These are phyloP conservation scores for Cydia pomonella DNA, from an alignment of 1,140 invertebrate species.

Conservation along the genomic window DNA sequence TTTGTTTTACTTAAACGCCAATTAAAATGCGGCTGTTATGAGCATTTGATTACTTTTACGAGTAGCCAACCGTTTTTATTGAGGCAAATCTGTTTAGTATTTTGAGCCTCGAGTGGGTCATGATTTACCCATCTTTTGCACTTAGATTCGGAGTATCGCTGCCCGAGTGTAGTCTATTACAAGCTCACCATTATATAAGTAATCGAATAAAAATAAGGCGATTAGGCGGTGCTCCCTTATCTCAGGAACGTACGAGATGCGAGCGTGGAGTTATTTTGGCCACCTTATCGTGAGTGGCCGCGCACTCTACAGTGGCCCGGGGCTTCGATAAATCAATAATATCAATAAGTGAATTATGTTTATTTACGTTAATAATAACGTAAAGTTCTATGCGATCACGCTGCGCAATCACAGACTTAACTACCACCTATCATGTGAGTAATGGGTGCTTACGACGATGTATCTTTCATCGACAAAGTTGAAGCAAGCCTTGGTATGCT, in stretches of 20 bases:
- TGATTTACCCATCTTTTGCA: slow-evolving; percentile 17
- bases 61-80: slow-evolving; percentile 6
- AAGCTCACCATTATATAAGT: slow-evolving; percentile 24
- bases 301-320: slow-evolving; percentile 55
- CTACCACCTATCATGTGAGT: slow-evolving; percentile 11
- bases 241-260: slow-evolving; percentile 60
- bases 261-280: slow-evolving; percentile 70
- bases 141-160: slow-evolving; percentile 4
- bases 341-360: slow-evolving; percentile 64
- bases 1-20: slow-evolving; percentile 7
- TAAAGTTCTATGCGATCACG: slow-evolving; percentile 23
- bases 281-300: slow-evolving; percentile 65
- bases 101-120: slow-evolving; percentile 1
- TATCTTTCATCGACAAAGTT: slow-evolving; percentile 4
- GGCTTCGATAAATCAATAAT: slow-evolving; percentile 71
- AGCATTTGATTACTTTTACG: not conserved
- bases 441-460: not conserved
- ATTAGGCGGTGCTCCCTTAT: slow-evolving; percentile 55
- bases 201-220: slow-evolving; percentile 54
- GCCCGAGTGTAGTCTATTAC: not conserved
- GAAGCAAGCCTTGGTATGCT: not conserved
- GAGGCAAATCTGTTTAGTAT: not conserved
- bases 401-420: slow-evolving; percentile 25
- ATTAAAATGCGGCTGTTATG: slow-evolving; percentile 17
- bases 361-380: slow-evolving; percentile 41